Evolutionary conservation across 2,888 invertebrate species (phyloP), one percentile per base, ranked within the genome.

Genomic region (Mythimna vitellina): DNA sequence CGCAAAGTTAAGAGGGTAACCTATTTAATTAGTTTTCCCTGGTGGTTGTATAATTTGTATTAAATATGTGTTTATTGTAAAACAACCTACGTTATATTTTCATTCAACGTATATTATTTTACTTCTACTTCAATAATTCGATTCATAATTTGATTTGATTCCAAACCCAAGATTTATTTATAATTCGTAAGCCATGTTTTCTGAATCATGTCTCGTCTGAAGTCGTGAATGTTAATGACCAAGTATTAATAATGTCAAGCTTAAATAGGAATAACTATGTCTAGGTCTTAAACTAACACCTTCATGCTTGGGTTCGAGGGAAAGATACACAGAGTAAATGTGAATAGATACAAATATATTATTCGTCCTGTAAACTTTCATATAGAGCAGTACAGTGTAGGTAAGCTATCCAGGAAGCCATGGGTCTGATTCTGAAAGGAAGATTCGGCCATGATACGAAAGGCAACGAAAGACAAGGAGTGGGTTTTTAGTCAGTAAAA

Each of bases 221-320:
- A 70, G 78, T 78, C 54, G 20, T 38, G 38, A 17, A 38, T 20
- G 29, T 12, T 57, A 73, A 73, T 73, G 22, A 32, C 78, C 29
- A 22, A 49, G 46, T 57, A 73, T 73, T 70, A 78, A 78, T 73
- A 70, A 73, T 51, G 72, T 56, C 79, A 72, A 71, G 49, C 58
- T 54, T 7, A 49, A 32, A 14, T 60, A 56, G 38, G n/a, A 78
- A 78, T 46, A 60, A 72, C 46, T 5, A 57, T 14, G 46, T 29
- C 62, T 65, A 10, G 42, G 17, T 51, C 53, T 79, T 61, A 73
- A 61, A 72, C 73, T 38, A 79, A 79, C 60, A 73, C 54, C 54
- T 79, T 72, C 32, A 72, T 42, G 73, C 54, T 49, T 56, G 49
- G 32, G 5, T 32, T 79, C 60, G 38, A 56, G 20, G 22, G 12